These are phyloP conservation scores for Xestia c-nigrum DNA, from an alignment of 2,888 invertebrate species.

Conservation along the genomic window DNA sequence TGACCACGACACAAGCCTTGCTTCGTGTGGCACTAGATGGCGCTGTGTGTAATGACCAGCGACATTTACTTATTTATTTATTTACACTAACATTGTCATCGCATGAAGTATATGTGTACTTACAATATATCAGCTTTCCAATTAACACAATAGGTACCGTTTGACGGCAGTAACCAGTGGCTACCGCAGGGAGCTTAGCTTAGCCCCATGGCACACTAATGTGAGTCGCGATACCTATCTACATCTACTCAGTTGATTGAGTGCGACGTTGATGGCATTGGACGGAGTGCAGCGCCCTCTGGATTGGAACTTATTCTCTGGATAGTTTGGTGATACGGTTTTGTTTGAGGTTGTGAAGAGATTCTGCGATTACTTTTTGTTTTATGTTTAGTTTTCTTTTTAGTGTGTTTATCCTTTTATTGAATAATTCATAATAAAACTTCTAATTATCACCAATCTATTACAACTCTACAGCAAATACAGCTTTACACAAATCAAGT, in stretches of 20 bases:
- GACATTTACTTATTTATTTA: too few relatives aligned
- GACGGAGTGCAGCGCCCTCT: slow-evolving; percentile 29
- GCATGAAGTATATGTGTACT: neutral
- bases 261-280: slow-evolving; percentile 26
- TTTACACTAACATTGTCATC: too few relatives aligned
- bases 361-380: slow-evolving; percentile 8
- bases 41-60: too few relatives aligned
- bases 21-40: too few relatives aligned
- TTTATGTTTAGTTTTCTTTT: neutral
- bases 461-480: neutral
- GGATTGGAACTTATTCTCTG: slow-evolving; percentile 13
- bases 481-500: neutral
- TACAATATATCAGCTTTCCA: neutral
- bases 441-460: neutral
- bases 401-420: neutral
- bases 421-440: neutral
- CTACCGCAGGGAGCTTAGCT: slow-evolving; percentile 31
- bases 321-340: slow-evolving; percentile 26
- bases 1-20: too few relatives aligned
- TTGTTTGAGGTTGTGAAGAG: neutral
- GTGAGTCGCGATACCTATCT: slow-evolving; percentile 32
- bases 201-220: slow-evolving; percentile 33
- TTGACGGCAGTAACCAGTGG: slow-evolving; percentile 8
- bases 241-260: slow-evolving; percentile 34
- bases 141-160: slow-evolving; percentile 11